Conservation (phyloP, 2,888 invertebrate species). For the Agriopis aurantiaria region DNA sequence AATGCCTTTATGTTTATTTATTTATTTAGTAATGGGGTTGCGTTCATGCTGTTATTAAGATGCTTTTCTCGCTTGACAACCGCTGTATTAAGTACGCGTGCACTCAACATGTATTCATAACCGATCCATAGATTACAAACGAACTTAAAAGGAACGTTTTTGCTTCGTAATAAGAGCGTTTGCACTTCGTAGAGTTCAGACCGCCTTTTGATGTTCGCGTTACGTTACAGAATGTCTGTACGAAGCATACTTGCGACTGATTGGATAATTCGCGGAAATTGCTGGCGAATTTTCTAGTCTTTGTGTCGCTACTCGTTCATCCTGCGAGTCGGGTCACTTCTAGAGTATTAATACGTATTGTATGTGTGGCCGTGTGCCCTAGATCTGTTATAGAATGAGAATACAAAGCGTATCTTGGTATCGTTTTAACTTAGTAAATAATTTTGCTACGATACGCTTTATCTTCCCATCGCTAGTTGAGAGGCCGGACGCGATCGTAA, state of each 20-base stretch:
- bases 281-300: conserved; percentile 46
- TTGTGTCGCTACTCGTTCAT: conserved; percentile 35
- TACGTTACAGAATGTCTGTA: conserved; percentile 7
- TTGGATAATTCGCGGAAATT: conserved; percentile 61
- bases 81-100: neutral
- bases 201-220: conserved; percentile 41
- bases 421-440: conserved; percentile 5
- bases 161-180: neutral
- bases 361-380: conserved; percentile 29
- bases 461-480: conserved; percentile 7
- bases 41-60: neutral
- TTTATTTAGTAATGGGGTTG: neutral
- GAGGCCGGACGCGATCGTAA: conserved; percentile 41
- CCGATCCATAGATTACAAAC: neutral
- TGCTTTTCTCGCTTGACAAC: no score
- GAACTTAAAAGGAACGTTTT: neutral
- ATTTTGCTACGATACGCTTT: conserved; percentile 12
- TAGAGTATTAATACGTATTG: conserved; percentile 12
- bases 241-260: conserved; percentile 54
- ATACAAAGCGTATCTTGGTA: conserved; percentile 40
- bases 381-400: conserved; percentile 37
- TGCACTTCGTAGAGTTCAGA: neutral
- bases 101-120: neutral
- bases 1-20: neutral
- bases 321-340: conserved; percentile 26